Evolutionary conservation across 2,113 vertebrate genomes (phyloP).

Genomic region (Chaetura pelagica): DNA sequence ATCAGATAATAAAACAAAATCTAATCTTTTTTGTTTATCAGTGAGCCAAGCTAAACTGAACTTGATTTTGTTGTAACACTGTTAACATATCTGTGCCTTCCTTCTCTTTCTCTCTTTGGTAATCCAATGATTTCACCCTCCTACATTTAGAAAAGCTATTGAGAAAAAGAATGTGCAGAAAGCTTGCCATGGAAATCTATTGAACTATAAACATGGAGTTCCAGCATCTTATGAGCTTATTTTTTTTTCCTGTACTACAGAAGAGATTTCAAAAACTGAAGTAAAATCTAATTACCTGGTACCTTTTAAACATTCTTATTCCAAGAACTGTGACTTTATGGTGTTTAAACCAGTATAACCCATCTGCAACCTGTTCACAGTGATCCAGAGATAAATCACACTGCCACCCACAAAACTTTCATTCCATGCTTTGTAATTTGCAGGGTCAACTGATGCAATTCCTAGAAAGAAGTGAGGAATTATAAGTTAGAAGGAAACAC

Average conservation of each 20-base stretch:
- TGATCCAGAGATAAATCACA: background rate
- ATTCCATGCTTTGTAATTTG: background rate
- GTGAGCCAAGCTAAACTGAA: conserved; percentile 25
- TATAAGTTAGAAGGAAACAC: background rate
- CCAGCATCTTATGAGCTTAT: background rate
- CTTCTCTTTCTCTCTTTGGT: background rate
- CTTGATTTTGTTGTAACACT: conserved; percentile 29
- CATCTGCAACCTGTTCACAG: background rate
- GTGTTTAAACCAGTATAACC: background rate
- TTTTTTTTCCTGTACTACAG: background rate
- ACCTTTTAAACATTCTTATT: background rate
- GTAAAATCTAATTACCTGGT: background rate
- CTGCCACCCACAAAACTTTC: background rate
- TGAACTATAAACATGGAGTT: background rate
- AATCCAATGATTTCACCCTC: background rate
- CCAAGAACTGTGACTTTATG: background rate
- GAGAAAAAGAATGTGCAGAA: background rate
- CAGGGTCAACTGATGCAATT: background rate
- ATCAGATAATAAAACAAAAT: conserved; percentile 37
- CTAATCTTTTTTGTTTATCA: conserved; percentile 45
- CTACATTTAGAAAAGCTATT: background rate
- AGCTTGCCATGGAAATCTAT: background rate
- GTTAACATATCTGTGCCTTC: background rate
- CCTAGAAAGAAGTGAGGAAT: background rate
- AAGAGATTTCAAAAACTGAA: background rate